phyloP scores from a whole-genome alignment of 2,888 invertebrate genomes.

The Polylopha cassiicola region DNA sequence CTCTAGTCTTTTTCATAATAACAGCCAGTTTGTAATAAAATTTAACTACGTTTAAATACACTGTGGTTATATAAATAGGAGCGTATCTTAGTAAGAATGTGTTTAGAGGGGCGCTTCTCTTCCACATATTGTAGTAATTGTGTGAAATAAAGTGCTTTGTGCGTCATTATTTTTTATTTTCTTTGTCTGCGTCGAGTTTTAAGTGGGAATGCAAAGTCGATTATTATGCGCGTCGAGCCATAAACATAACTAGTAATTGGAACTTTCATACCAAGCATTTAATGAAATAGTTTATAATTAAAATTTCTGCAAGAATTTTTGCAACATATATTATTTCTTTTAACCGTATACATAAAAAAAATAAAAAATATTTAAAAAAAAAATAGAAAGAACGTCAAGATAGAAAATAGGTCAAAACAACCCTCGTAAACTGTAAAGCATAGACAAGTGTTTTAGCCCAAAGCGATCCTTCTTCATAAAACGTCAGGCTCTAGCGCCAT shows the following conservation, averaged over 20 bases:
- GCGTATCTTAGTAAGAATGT: constrained; percentile 42
- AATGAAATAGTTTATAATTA: too few relatives aligned
- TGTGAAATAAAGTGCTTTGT: constrained; percentile 70
- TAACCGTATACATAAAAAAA: neutral
- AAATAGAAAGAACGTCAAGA: constrained; percentile 2
- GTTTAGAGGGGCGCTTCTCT: constrained; percentile 42
- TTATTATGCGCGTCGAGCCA: constrained; percentile 5
- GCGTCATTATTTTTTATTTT: constrained; percentile 55
- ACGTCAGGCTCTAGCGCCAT: neutral
- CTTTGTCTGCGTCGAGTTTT: constrained; percentile 33
- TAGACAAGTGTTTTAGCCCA: constrained; percentile 11
- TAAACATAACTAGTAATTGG: too few relatives aligned
- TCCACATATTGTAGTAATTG: constrained; percentile 63
- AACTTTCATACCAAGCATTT: too few relatives aligned
- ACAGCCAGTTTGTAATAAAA: constrained; percentile 26
- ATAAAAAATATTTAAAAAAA: neutral
- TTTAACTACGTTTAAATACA: constrained; percentile 27
- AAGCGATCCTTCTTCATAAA: constrained; percentile 17
- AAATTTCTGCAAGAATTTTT: neutral
- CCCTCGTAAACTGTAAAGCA: constrained; percentile 11
- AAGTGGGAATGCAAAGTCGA: constrained; percentile 10
- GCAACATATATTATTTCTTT: neutral
- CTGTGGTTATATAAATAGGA: constrained; percentile 41
- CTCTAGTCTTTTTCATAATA: constrained; percentile 21
- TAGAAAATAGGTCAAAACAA: constrained; percentile 12